Base-by-base conservation (phyloP, 1,140 invertebrate genomes). In the Pseudobourletiella spinata region DNA sequence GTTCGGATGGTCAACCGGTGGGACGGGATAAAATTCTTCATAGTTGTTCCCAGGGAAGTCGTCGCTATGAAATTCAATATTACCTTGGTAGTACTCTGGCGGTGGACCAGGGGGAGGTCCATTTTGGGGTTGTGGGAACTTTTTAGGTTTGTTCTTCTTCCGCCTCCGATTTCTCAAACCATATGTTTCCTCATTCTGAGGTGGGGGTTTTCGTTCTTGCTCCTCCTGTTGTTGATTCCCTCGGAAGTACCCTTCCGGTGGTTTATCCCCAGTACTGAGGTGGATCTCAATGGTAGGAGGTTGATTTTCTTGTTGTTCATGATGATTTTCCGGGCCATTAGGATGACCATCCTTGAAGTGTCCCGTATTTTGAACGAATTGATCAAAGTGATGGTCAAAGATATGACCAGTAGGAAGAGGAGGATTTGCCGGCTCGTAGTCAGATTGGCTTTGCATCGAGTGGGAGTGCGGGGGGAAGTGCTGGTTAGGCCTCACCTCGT, bases 371-470 rank as follows among this genome's bases (percentile, higher is more conserved):
- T 66, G 65, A 24, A 63, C 42, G 18, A 66, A 66, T 14, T 63
- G 65, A 20, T 66, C 65, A 50, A 63, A 66, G 24, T 63, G 65
- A 1, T 59, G 42, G 14, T 59, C 25, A 0, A 66, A 29, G n/a
- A 8, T 8, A 58, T 58, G 64, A 3, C 65, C 68, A 39, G 52
- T 54, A 18, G 64, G 68, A 6, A 69, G 48, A n/a, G 68, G 68
- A 24, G 68, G 68, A 52, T 69, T 69, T 0, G 68, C 68, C 18
- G 68, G 68, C 43, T 69, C 68, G 28, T 69, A 69, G 18, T 69
- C 68, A 2, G 64, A 54, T 4, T 61, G 30, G 2, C 18, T 25
- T 1, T 58, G 22, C 68, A 69, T 69, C 8, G 64, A 64, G 39
- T 69, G 68, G 28, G 68, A 59, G 44, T 69, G 68, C 18, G 68